Evolutionary conservation across 2,797 vertebrate species (phyloP).

Genomic region (Aeoliscus strigatus): DNA sequence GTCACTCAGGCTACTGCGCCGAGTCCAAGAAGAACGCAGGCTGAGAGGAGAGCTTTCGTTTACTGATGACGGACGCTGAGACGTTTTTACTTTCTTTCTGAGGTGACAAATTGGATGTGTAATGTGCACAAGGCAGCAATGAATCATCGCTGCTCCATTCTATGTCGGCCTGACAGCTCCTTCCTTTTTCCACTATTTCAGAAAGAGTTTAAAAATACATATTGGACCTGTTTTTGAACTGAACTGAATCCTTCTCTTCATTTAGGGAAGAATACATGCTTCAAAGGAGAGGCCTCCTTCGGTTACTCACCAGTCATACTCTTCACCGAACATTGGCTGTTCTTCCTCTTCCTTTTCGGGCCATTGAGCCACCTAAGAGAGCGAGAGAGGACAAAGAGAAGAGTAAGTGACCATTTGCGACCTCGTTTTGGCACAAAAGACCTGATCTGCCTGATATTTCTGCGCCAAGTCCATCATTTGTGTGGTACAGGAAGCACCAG

Average conservation of each 20-base stretch:
- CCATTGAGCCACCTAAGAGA: conserved; percentile 93
- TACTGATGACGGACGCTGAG: conserved; percentile 38
- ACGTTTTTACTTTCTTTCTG: conserved; percentile 21
- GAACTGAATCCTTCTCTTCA: no score
- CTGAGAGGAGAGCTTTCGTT: conserved; percentile 30
- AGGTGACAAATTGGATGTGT: conserved; percentile 39
- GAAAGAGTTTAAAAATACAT: neutral
- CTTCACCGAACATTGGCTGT: conserved; percentile 99
- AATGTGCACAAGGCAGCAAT: conserved; percentile 17
- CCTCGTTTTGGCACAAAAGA: no score
- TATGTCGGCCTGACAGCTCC: conserved; percentile 12
- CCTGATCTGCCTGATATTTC: no score
- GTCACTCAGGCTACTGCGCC: conserved; percentile 28
- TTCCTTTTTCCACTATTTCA: neutral
- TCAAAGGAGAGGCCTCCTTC: no score
- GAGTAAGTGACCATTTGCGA: no score
- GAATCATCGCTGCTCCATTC: conserved; percentile 16
- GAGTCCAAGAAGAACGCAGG: conserved; percentile 32
- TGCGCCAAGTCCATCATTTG: no score
- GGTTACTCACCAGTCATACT: conserved; percentile 97
- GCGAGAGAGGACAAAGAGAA: conserved; percentile 1
- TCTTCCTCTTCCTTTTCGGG: conserved; percentile 97
- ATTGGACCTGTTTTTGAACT: no score
- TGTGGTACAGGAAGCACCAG: no score
- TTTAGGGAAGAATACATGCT: no score